Conservation (phyloP, 2,888 invertebrate species). For the Axea sp. region DNA sequence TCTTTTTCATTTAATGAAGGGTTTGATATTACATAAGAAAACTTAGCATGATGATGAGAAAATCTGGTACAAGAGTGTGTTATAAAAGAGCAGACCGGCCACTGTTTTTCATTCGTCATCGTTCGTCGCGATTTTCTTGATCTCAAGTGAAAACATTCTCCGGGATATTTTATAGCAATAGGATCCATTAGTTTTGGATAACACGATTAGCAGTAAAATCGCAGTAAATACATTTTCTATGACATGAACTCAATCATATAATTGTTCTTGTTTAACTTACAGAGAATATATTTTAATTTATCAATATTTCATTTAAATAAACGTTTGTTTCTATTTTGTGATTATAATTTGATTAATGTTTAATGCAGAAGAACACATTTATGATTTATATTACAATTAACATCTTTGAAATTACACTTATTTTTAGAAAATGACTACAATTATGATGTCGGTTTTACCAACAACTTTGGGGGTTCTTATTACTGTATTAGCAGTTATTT, state of each 20-base stretch:
- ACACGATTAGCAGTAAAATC: too few species aligned
- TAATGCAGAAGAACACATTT: too few species aligned
- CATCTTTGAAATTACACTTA: too few species aligned
- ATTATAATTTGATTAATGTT: too few species aligned
- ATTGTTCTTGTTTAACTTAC: too few species aligned
- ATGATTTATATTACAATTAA: too few species aligned
- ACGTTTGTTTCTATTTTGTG: too few species aligned
- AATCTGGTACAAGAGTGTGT: constrained; percentile 46
- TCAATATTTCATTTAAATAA: too few species aligned
- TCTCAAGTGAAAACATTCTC: constrained; percentile 36
- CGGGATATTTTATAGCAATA: too few species aligned
- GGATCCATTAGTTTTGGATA: neutral
- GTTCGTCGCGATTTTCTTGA: constrained; percentile 46
- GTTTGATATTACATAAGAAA: constrained; percentile 41
- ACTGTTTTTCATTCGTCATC: constrained; percentile 49
- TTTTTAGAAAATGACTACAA: constrained; percentile 18
- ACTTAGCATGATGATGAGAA: constrained; percentile 43
- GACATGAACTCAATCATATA: too few species aligned
- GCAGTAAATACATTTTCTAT: too few species aligned
- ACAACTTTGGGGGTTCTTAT: constrained; percentile 5
- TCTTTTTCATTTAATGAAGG: constrained; percentile 35
- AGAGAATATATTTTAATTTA: too few species aligned
- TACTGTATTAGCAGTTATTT: constrained; percentile 15
- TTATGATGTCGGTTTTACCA: constrained; percentile 12
- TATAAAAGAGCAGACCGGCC: constrained; percentile 44